Base-by-base conservation (phyloP, 23 tunicate genomes). In the Ciona savignyi region DNA sequence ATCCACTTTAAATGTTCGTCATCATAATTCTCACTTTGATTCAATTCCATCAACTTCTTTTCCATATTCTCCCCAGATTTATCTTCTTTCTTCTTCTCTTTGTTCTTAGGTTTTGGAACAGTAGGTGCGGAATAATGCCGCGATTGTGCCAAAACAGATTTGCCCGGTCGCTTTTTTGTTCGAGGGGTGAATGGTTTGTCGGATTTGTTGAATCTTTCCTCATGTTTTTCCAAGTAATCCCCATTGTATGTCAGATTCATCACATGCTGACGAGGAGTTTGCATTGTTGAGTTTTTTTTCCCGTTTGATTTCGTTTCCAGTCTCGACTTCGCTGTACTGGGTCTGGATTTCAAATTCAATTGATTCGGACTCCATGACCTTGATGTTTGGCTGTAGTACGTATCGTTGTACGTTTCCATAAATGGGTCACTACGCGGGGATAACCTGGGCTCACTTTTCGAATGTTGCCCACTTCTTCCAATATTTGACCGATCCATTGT, bases 41-140 rank as follows among this genome's bases (percentile, higher is more conserved):
- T 42, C 23, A 83, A 29, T 1, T 32, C 30, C 68, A 33, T 28
- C 2, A 74, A 67, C 25, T 83, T 62, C 26, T 75, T 74, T 31
- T 73, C 81, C 0, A 72, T 65, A 48, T 51, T 23, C 23, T 51
- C 29, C 21, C 68, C 60, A n/a, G n/a, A n/a, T 9, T 61, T 23
- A 3, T 72, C 62, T 22, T n/a, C 22, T 30, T 33, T 25, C 21
- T 32, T 34, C 65, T 77, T 72, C 67, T 65, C 63, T 27, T 79
- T 61, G 0, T 25, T 70, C 28, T 83, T 74, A 25, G 67, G 68
- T 25, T 63, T 63, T 1, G 61, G 4, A 6, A 73, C 66, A 21
- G 67, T 35, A 11, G 97, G 97, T 4, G 97, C 85, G 25, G 91
- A 88, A 77, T 91, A 91, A 67, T 84, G 86, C 80, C 78, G 76